These are phyloP conservation scores for Lithosia quadra DNA, from an alignment of 2,888 invertebrate genomes.

Conservation along the genomic window DNA sequence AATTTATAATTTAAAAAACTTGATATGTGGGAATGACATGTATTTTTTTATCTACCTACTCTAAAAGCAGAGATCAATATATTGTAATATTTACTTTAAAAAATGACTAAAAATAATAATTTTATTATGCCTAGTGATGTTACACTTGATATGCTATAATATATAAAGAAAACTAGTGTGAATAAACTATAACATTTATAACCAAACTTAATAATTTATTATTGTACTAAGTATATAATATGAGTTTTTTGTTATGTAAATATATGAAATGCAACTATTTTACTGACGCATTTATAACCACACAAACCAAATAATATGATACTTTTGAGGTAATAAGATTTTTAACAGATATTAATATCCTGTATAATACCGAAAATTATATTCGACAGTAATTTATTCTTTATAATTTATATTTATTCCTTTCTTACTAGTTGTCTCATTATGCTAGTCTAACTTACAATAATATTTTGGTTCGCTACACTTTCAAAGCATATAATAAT, in stretches of 20 bases:
- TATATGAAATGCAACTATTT: constrained; percentile 2
- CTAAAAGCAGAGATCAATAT: constrained; percentile 46
- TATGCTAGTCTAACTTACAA: neutral
- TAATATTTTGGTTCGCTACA: neutral
- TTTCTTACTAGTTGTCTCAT: neutral
- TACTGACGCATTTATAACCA: constrained; percentile 1
- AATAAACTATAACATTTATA: constrained; percentile 46
- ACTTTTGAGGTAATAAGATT: neutral
- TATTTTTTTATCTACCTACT: constrained; percentile 57
- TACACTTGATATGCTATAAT: constrained; percentile 17
- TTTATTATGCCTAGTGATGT: constrained; percentile 22
- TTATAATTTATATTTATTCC: too few relatives aligned
- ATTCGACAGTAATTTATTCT: neutral
- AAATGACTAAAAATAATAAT: constrained; percentile 27
- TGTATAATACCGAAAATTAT: too few relatives aligned
- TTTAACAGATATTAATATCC: too few relatives aligned
- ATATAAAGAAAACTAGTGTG: constrained; percentile 29
- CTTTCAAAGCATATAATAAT: neutral
- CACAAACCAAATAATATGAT: neutral
- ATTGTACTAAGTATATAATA: constrained; percentile 8
- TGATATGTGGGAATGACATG: constrained; percentile 78
- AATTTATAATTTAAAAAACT: constrained; percentile 46
- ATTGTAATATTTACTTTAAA: constrained; percentile 22
- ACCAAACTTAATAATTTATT: constrained; percentile 35
- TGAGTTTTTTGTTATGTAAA: constrained; percentile 7